These are phyloP conservation scores for Toxonevra muliebris DNA, from an alignment of 2,888 invertebrate species.

Conservation along the genomic window DNA sequence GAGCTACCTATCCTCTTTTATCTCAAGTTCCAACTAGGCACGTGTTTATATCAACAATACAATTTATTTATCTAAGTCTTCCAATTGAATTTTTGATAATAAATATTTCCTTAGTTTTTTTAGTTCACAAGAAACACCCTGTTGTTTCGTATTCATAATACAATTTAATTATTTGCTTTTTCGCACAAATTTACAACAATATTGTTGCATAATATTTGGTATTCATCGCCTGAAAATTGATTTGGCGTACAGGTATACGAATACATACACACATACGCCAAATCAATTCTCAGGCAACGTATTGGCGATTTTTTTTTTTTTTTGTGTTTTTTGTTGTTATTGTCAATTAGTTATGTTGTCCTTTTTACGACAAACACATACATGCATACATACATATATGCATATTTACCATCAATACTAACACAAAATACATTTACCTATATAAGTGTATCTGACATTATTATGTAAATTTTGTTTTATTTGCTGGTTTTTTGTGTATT, in stretches of 20 bases:
- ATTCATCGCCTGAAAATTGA: too few species aligned
- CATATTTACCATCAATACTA: background rate
- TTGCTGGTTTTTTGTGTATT: background rate
- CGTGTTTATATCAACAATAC: too few species aligned
- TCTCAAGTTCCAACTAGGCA: too few species aligned
- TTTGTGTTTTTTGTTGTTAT: constrained; percentile 5
- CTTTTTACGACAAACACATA: background rate
- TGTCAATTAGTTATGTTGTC: constrained; percentile 5
- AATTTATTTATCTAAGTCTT: too few species aligned
- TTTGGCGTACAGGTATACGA: too few species aligned
- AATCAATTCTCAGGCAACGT: background rate
- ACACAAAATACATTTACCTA: background rate
- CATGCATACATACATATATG: background rate
- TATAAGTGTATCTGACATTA: background rate
- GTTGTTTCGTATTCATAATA: constrained; percentile 1
- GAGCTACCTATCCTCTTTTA: too few species aligned
- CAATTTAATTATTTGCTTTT: constrained; percentile 16
- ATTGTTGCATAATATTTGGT: background rate
- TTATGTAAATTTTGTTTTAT: constrained; percentile 15
- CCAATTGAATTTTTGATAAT: too few species aligned
- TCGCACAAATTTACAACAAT: background rate
- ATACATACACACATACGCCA: background rate
- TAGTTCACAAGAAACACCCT: background rate
- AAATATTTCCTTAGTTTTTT: too few species aligned
- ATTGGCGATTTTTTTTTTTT: background rate